Evolutionary conservation across 2,797 vertebrate species (phyloP), one percentile per base, ranked within the genome.

Genomic region (Hyperoplus lanceolatus): DNA sequence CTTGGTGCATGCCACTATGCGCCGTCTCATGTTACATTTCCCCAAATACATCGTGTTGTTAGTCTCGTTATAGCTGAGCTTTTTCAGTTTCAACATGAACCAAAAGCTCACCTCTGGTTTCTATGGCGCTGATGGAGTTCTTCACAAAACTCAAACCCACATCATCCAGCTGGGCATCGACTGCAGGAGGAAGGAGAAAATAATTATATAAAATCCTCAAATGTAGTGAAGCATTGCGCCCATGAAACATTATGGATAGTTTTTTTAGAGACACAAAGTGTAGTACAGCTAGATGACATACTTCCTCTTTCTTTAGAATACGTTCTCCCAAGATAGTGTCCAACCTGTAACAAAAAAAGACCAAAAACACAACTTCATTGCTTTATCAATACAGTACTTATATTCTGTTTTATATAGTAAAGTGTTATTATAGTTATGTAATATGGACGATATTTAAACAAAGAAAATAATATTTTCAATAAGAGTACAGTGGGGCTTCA

Each of bases 121-220:
- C 98, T 69, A 99, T 94, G 45, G 97, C 97, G 59, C 82, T 95
- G 91, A 99, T 98, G 77, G 97, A 97, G 80, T 98, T 99, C 94
- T 95, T 97, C 89, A 99, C 92, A 94, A 99, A 90, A 59, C 88
- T 91, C 87, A 98, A 95, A n/a, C 98, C 98, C 71, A 96, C 90
- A 3, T 97, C 96, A 94, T 99, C 96, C 93, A 99, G 84, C 49
- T 97, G 98, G 46, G 97, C 96, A 82, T 97, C 95, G 73, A 95
- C 95, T 96, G 75, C 45, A 84, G 21, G 54, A 13, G 16, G 10
- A 56, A 16, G 12, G 46, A 66, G 29, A 49, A 50, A 70, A 7
- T 54, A 59, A 50, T 43, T 0, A 1, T 45, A 48, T 39, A 48
- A 18, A 46, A 29, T 6, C n/a, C 9, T 63, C 0, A 75, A 62